phyloP scores from a whole-genome alignment of 2,888 invertebrate species.

The Micropterix aruncella region DNA sequence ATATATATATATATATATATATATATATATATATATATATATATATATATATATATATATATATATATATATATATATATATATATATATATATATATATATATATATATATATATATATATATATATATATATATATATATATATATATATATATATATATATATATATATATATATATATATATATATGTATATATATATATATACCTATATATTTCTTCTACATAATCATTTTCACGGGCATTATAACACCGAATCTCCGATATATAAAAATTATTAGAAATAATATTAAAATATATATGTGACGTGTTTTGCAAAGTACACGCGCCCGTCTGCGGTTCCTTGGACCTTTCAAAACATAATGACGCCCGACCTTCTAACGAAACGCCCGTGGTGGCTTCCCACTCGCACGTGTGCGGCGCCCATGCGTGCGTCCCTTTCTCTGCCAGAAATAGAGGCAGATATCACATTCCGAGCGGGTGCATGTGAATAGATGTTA shows the following conservation, averaged over 20 bases:
- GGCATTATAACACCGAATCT: no score
- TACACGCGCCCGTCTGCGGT: background rate
- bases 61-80: conserved; percentile 7
- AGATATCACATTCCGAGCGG: background rate
- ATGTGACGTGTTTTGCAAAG: background rate
- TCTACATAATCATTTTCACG: conserved; percentile 1
- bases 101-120: conserved; percentile 5
- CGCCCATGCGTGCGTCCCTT: background rate
- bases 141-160: conserved; percentile 4
- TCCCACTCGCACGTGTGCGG: background rate
- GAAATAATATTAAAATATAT: no score
- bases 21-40: background rate
- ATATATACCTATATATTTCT: background rate
- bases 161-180: conserved; percentile 5
- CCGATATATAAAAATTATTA: no score
- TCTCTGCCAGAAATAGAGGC: background rate
- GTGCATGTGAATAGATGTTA: no score
- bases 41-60: conserved; percentile 1
- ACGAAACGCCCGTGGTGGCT: background rate
- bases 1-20: no score
- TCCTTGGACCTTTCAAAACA: no score
- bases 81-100: conserved; percentile 4
- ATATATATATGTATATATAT: conserved; percentile 5
- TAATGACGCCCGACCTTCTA: background rate
- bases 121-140: conserved; percentile 5